A percentile compares a stretch with the other conserved stretches of the same genome.
phyloP scores from a whole-genome alignment of 2,113 vertebrate species.

The Meriones unguiculatus region DNA sequence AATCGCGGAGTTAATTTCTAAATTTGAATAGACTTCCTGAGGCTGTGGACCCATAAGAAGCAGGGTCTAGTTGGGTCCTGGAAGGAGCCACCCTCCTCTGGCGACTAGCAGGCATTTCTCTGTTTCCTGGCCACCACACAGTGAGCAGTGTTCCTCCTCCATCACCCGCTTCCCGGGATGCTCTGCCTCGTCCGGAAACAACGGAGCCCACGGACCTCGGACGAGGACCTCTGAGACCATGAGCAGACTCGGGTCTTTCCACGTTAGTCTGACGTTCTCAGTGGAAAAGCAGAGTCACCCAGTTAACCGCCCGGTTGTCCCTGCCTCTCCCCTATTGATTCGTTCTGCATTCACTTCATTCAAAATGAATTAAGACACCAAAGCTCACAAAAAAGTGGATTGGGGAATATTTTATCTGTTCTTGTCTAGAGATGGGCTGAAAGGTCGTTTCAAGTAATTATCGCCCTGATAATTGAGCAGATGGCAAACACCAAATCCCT shows the following conservation, averaged over 20 bases:
- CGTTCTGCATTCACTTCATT: not conserved
- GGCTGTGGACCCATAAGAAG: not conserved
- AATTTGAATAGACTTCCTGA: not conserved
- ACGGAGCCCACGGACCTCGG: not conserved
- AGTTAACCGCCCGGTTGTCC: not conserved
- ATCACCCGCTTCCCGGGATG: not conserved
- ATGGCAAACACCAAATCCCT: constrained; percentile 35
- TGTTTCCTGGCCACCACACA: not conserved
- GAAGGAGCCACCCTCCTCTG: not conserved
- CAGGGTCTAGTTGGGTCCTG: not conserved
- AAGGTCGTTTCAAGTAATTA: constrained; percentile 41
- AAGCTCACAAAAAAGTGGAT: not conserved
- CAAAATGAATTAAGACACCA: not conserved
- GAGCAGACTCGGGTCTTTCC: not conserved
- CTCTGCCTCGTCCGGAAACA: not conserved
- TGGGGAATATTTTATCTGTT: not conserved
- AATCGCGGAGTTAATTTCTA: not conserved
- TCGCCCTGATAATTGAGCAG: constrained; percentile 49
- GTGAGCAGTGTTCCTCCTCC: not conserved
- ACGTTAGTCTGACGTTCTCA: not conserved
- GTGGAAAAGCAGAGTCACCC: not conserved
- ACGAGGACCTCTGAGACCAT: not conserved
- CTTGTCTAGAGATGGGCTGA: not conserved
- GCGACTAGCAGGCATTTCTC: not conserved
- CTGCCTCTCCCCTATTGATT: not conserved